Evolutionary conservation across 2,888 invertebrate species (phyloP).

Genomic region (Lumbricus terrestris): DNA sequence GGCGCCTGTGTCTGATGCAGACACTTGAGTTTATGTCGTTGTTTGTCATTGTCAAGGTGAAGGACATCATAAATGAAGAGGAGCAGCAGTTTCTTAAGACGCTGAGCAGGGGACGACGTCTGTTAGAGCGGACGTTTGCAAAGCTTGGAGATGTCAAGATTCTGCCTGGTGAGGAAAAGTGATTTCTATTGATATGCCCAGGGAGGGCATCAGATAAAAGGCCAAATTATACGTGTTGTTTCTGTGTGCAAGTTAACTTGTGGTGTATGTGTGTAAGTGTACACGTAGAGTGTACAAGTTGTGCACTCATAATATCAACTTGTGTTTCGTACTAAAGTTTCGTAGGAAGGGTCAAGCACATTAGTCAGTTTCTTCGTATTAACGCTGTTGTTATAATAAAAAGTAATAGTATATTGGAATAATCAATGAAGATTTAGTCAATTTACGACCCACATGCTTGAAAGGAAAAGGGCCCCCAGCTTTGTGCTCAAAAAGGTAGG

Average conservation of each 20-base stretch:
- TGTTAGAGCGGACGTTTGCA: conserved; percentile 84
- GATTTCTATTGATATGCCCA: background rate
- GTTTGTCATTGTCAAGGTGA: conserved; percentile 57
- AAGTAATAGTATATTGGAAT: background rate
- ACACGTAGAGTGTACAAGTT: background rate
- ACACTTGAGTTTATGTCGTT: background rate
- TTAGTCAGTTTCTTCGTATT: background rate
- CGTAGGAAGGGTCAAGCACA: background rate
- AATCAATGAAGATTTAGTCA: background rate
- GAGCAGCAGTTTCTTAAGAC: conserved; percentile 97
- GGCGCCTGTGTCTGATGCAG: too few relatives aligned
- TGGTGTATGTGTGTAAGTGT: background rate
- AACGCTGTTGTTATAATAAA: too few relatives aligned
- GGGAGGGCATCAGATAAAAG: background rate
- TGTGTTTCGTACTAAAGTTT: background rate
- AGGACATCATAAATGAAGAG: conserved; percentile 95
- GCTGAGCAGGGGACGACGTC: conserved; percentile 80
- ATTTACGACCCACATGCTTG: too few relatives aligned
- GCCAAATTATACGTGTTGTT: background rate
- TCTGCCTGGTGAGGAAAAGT: conserved; percentile 68
- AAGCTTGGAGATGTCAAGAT: conserved; percentile 72
- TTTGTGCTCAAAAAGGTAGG: background rate
- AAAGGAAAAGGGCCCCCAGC: too few relatives aligned
- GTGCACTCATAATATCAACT: background rate
- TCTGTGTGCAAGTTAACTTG: background rate